Percentiles rank a stretch among this genome's conserved stretches.
These are phyloP conservation scores for Solenopsis invicta DNA, from an alignment of 1,140 invertebrate species.

Conservation along the genomic window DNA sequence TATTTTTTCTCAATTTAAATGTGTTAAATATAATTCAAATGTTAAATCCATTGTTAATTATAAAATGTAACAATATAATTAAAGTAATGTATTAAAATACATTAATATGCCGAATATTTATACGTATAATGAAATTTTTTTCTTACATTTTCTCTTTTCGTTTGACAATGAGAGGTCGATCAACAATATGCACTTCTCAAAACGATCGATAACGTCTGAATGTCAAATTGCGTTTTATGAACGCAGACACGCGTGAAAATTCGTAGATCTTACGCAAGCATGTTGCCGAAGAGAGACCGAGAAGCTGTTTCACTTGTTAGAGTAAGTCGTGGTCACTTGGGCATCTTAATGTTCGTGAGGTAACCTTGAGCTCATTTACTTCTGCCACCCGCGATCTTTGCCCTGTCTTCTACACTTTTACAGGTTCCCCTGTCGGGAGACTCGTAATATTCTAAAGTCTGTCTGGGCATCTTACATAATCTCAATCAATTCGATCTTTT, in stretches of 20 bases:
- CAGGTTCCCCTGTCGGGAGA: too few species aligned
- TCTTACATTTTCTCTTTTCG: not conserved
- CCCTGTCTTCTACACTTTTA: slow-evolving; percentile 51
- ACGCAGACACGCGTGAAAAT: slow-evolving; percentile 32
- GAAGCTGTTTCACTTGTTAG: slow-evolving; percentile 39
- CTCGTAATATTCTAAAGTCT: slow-evolving; percentile 26
- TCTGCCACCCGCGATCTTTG: slow-evolving; percentile 60
- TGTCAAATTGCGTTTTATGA: slow-evolving; percentile 15
- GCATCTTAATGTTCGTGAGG: slow-evolving; percentile 78
- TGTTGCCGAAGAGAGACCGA: not conserved
- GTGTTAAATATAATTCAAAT: not conserved
- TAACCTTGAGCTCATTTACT: slow-evolving; percentile 85
- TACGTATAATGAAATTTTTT: not conserved
- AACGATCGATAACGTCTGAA: slow-evolving; percentile 1
- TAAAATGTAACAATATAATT: not conserved
- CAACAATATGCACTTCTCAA: not conserved
- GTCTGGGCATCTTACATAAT: slow-evolving; percentile 37
- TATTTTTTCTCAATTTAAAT: not conserved
- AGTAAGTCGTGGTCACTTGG: slow-evolving; percentile 45
- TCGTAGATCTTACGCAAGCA: slow-evolving; percentile 30
- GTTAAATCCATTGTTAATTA: slow-evolving; percentile 5
- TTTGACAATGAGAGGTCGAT: not conserved
- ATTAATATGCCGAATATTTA: not conserved
- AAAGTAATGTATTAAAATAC: slow-evolving; percentile 3
- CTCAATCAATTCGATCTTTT: not conserved